Conservation (phyloP, 2,797 vertebrate species). For the Okamejei kenojei region DNA sequence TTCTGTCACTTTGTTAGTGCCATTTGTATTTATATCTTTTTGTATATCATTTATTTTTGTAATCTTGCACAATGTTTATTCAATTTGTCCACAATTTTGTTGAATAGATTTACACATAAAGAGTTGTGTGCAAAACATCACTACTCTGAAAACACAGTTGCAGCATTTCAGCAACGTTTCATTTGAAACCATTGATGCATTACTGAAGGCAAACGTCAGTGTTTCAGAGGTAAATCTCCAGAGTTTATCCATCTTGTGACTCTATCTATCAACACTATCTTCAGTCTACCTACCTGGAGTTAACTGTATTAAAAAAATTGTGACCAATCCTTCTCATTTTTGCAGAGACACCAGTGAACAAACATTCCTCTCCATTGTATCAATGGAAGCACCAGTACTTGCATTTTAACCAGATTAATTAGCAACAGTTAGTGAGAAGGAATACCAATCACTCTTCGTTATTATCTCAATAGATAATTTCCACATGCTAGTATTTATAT, state of each 20-base stretch:
- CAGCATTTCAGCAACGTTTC: slow-evolving; percentile 49
- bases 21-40: background rate
- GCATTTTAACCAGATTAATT: background rate
- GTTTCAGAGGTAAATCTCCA: slow-evolving; percentile 49
- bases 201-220: slow-evolving; percentile 50
- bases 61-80: background rate
- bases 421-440: no score
- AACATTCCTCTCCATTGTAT: background rate
- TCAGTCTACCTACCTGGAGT: no score
- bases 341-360: background rate
- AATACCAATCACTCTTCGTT: background rate
- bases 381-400: background rate
- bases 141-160: slow-evolving; percentile 45
- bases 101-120: slow-evolving; percentile 50
- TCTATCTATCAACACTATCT: no score
- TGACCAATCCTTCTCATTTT: background rate
- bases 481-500: background rate
- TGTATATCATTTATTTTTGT: background rate
- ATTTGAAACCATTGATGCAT: slow-evolving; percentile 42
- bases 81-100: background rate
- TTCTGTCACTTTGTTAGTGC: background rate
- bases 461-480: background rate
- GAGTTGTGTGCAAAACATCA: slow-evolving; percentile 49
- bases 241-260: background rate
- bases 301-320: background rate